Conservation (phyloP, 2,797 vertebrate species). For the Channallabes apus region DNA sequence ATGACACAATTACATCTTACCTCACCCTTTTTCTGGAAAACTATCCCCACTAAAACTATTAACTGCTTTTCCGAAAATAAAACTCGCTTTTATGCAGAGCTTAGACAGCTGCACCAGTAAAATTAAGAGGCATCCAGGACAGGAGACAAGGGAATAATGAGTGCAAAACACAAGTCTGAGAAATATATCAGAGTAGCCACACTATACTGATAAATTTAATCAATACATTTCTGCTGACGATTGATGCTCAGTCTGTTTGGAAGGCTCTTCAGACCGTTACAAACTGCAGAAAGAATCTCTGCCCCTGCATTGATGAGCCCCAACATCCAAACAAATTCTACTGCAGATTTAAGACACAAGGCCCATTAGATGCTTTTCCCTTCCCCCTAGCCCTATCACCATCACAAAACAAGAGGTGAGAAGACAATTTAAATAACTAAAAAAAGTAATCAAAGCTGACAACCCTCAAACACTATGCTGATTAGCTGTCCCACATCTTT, state of each 20-base stretch:
- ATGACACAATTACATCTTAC: neutral
- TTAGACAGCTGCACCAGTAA: neutral
- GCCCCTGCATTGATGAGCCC: neutral
- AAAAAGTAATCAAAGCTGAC: too few species aligned
- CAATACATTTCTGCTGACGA: neutral
- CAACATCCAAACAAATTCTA: neutral
- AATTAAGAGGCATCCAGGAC: neutral
- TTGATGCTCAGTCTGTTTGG: neutral
- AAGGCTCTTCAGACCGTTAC: neutral
- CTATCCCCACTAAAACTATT: neutral
- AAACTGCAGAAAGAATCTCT: neutral
- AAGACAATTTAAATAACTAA: too few species aligned
- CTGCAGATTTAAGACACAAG: neutral
- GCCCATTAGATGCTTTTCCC: neutral
- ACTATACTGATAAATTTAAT: neutral
- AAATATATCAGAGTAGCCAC: neutral
- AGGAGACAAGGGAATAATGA: neutral
- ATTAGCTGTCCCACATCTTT: too few species aligned
- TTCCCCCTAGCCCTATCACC: too few species aligned
- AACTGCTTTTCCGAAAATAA: neutral
- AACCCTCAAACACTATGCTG: too few species aligned
- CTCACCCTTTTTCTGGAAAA: neutral
- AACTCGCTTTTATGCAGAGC: neutral
- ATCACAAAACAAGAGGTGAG: too few species aligned
- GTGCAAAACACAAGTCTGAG: neutral